These are phyloP conservation scores for Phymorhynchus buccinoides DNA, from an alignment of 1,140 invertebrate genomes.

Conservation along the genomic window DNA sequence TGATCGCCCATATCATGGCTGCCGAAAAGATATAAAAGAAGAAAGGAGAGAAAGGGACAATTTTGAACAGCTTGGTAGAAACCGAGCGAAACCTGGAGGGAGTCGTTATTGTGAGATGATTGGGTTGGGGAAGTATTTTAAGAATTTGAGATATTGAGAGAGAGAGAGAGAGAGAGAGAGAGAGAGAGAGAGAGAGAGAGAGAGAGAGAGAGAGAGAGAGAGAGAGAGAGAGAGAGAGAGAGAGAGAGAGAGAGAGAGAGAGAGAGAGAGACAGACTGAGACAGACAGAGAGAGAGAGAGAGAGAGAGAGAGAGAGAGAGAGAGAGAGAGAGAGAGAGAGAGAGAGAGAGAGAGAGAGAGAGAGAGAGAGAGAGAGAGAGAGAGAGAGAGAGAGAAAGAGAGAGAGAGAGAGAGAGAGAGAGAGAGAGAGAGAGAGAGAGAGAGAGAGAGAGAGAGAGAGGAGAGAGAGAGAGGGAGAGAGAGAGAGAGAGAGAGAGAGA, in stretches of 20 bases:
- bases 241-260: slow-evolving; percentile 15
- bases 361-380: slow-evolving; percentile 8
- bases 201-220: slow-evolving; percentile 21
- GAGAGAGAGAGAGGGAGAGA: background rate
- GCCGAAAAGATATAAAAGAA: background rate
- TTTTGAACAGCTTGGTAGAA: background rate
- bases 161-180: background rate
- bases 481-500: slow-evolving; percentile 12
- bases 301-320: slow-evolving; percentile 16
- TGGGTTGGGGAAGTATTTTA: background rate
- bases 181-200: slow-evolving; percentile 22
- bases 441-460: background rate
- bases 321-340: slow-evolving; percentile 24
- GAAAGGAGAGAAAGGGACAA: background rate
- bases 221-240: slow-evolving; percentile 3
- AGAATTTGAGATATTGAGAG: background rate
- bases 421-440: background rate
- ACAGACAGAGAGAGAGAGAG: slow-evolving; percentile 18
- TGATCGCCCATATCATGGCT: no score
- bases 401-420: background rate
- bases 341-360: slow-evolving; percentile 22
- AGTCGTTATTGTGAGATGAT: no score
- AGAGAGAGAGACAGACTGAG: background rate
- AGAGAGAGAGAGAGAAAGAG: background rate
- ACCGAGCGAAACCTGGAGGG: no score